These are phyloP conservation scores for Drosophila littoralis DNA, from an alignment of 1,140 invertebrate species.

Conservation along the genomic window DNA sequence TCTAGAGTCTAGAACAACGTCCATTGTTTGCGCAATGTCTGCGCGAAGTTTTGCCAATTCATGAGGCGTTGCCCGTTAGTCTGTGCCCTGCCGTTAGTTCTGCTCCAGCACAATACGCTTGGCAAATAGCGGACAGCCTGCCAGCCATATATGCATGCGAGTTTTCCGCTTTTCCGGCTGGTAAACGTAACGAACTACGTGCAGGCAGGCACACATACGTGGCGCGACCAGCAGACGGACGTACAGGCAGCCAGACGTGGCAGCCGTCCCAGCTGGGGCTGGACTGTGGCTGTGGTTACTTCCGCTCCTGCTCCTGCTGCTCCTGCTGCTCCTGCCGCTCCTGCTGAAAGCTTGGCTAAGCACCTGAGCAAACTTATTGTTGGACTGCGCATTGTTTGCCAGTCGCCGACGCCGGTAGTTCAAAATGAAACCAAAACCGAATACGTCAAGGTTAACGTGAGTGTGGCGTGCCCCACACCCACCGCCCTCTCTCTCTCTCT, in stretches of 20 bases:
- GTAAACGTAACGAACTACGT: slow-evolving; percentile 41
- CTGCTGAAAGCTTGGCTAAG: slow-evolving; percentile 76
- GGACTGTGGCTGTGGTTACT: slow-evolving; percentile 28
- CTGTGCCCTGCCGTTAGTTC: slow-evolving; percentile 9
- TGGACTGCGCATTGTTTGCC: slow-evolving; percentile 76
- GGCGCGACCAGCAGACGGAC: slow-evolving; percentile 10
- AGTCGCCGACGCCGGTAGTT: slow-evolving; percentile 23
- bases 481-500: not conserved
- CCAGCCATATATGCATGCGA: slow-evolving; percentile 64
- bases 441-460: slow-evolving; percentile 75
- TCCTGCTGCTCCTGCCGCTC: slow-evolving; percentile 15
- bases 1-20: slow-evolving; percentile 28
- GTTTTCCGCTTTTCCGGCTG: slow-evolving; percentile 77
- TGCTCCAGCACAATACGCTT: slow-evolving; percentile 67
- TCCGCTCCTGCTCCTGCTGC: slow-evolving; percentile 41
- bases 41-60: slow-evolving; percentile 75
- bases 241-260: not conserved
- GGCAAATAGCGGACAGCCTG: slow-evolving; percentile 67
- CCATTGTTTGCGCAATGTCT: slow-evolving; percentile 81
- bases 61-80: slow-evolving; percentile 50
- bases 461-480: slow-evolving; percentile 17
- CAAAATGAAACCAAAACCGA: slow-evolving; percentile 51
- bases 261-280: slow-evolving; percentile 44
- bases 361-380: slow-evolving; percentile 82
- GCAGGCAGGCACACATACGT: not conserved